Conservation (phyloP, 2,888 invertebrate species). For the Lasioglossum villosulum region DNA sequence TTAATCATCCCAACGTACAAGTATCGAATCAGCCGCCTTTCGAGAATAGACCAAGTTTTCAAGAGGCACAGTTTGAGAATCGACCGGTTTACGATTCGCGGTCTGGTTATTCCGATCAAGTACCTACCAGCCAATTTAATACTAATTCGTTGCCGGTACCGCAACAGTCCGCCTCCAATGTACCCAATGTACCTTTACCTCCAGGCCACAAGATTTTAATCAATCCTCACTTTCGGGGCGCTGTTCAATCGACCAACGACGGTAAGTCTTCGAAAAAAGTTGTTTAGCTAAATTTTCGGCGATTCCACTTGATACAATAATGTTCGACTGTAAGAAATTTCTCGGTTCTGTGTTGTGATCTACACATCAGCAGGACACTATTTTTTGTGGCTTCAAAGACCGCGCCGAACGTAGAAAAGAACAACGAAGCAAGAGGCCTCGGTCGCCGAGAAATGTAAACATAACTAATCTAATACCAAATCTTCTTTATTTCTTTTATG, state of each 20-base stretch:
- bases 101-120: slow-evolving; percentile 68
- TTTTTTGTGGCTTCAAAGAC: too few relatives aligned
- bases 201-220: slow-evolving; percentile 88
- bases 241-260: slow-evolving; percentile 86
- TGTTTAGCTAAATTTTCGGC: not conserved
- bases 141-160: slow-evolving; percentile 62
- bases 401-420: too few relatives aligned
- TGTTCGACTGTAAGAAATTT: too few relatives aligned
- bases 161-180: slow-evolving; percentile 66
- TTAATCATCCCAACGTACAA: slow-evolving; percentile 69
- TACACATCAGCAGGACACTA: too few relatives aligned
- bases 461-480: too few relatives aligned
- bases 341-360: too few relatives aligned
- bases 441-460: too few relatives aligned
- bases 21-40: slow-evolving; percentile 71
- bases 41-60: slow-evolving; percentile 76
- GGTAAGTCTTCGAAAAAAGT: slow-evolving; percentile 81
- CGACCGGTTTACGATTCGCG: slow-evolving; percentile 69
- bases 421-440: too few relatives aligned
- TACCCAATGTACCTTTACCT: slow-evolving; percentile 77
- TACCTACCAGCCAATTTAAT: slow-evolving; percentile 70
- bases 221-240: slow-evolving; percentile 89
- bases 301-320: not conserved
- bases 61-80: slow-evolving; percentile 73
- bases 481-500: too few relatives aligned